These are phyloP conservation scores for Drymodes brunneopygia DNA, from an alignment of 2,113 vertebrate species.

Conservation along the genomic window DNA sequence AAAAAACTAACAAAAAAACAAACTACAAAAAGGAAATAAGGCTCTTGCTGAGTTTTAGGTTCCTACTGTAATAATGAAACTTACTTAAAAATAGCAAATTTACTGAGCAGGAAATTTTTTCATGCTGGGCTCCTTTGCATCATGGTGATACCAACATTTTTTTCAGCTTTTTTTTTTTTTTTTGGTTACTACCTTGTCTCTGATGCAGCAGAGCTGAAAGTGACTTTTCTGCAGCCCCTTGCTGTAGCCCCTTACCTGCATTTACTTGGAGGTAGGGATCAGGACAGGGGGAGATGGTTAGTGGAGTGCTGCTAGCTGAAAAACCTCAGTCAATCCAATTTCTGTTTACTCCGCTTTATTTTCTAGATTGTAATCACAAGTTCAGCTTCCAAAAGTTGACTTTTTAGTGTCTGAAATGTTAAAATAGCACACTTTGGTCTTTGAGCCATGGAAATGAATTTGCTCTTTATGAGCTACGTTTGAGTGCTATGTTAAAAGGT, in stretches of 20 bases:
- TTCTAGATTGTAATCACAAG: background rate
- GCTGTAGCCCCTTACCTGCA: background rate
- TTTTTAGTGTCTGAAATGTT: background rate
- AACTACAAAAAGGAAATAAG: background rate
- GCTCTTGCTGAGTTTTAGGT: background rate
- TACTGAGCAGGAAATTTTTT: conserved; percentile 5
- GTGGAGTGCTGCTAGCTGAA: background rate
- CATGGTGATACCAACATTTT: background rate
- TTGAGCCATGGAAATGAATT: background rate
- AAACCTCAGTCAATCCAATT: background rate
- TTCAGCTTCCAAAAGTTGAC: background rate
- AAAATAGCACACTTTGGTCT: background rate
- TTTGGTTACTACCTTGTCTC: background rate
- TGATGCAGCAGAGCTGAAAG: background rate
- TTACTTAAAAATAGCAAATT: background rate
- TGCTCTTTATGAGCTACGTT: conserved; percentile 30
- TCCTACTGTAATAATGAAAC: background rate
- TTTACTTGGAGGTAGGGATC: background rate
- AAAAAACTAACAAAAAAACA: background rate
- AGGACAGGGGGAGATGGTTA: background rate
- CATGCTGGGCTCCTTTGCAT: background rate
- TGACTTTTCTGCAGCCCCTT: background rate
- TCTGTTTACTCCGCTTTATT: background rate
- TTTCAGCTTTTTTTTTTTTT: background rate
- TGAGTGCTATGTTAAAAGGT: conserved; percentile 21